These are phyloP conservation scores for Pseudoatta argentina DNA, from an alignment of 1,140 invertebrate genomes.

Conservation along the genomic window DNA sequence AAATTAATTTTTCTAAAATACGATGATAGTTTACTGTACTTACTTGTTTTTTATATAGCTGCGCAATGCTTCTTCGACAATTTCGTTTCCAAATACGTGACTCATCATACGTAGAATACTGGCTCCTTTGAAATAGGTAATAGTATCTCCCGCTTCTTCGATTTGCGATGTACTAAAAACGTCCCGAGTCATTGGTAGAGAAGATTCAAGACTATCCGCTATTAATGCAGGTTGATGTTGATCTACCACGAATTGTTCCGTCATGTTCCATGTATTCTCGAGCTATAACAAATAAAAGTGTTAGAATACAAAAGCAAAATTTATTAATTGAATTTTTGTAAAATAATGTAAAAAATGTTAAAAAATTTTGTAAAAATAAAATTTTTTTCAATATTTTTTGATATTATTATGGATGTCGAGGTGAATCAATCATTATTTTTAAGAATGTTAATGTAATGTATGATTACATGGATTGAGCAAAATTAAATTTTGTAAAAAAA, in stretches of 20 bases:
- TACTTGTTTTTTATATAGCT: constrained; percentile 87
- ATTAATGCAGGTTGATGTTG: constrained; percentile 74
- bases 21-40: constrained; percentile 62
- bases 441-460: background rate
- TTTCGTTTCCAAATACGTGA: constrained; percentile 89
- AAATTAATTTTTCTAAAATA: constrained; percentile 1
- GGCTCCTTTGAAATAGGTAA: constrained; percentile 91
- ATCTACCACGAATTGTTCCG: constrained; percentile 85
- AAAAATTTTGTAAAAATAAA: background rate
- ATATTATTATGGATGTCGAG: background rate
- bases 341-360: constrained; percentile 11
- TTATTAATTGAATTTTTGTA: constrained; percentile 3
- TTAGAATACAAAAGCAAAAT: background rate
- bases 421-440: background rate
- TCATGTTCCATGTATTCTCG: constrained; percentile 86
- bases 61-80: constrained; percentile 89
- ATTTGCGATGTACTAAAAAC: constrained; percentile 87
- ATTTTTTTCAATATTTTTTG: background rate
- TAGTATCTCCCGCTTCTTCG: constrained; percentile 89
- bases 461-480: background rate
- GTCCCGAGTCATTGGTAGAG: constrained; percentile 77
- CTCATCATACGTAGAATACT: constrained; percentile 93
- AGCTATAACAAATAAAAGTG: constrained; percentile 72
- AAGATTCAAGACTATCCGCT: constrained; percentile 74
- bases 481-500: background rate